Evolutionary conservation across 2,888 invertebrate genomes (phyloP), one percentile per base, ranked within the genome.

Genomic region (Drosophila yooni): DNA sequence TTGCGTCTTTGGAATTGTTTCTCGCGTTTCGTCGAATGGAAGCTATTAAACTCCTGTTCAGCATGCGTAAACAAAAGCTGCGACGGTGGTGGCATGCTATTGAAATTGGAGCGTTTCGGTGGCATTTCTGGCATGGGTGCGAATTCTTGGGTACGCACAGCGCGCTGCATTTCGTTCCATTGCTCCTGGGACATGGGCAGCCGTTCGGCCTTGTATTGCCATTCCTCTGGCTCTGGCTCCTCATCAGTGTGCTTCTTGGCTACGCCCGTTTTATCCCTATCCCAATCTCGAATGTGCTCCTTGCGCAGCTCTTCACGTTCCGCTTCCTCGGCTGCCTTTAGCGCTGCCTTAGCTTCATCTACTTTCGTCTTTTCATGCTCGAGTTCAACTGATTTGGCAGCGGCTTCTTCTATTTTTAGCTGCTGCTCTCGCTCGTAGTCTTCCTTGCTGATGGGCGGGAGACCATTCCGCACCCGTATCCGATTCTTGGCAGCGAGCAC

Each of bases 91-190:
- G 88, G 71, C 68, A 81, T 61, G 64, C 85, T 90, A 38, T 54
- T 89, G 18, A 92, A 92, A 57, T 88, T 90, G 11, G 82, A 85
- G 36, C 92, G 90, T 36, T 91, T 90, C 0, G 76, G 54, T 25
- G 70, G 50, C 31, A 60, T 56, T 21, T 91, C 89, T 0, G 76
- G 62, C 4, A 80, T 56, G 5, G 98, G 98, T 1, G 97, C 98
- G 93, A 98, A 98, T 92, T 98, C 97, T 0, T 94, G 90, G 31
- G 94, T 94, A 76, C 98, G 94, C 89, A 96, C 96, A 61, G 94
- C 93, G 76, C 98, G 94, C 91, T 97, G 95, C 86, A 96, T 95
- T 36, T 92, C 92, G 70, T 93, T 93, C 93, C 93, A 93, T 68
- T 93, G 85, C 58, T 91, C 92, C 66, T 93, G 93, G 2, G 93